A percentile compares a stretch with the other conserved stretches of the same genome.
These are phyloP conservation scores for Salminus brasiliensis DNA, from an alignment of 2,113 vertebrate genomes.

Conservation along the genomic window DNA sequence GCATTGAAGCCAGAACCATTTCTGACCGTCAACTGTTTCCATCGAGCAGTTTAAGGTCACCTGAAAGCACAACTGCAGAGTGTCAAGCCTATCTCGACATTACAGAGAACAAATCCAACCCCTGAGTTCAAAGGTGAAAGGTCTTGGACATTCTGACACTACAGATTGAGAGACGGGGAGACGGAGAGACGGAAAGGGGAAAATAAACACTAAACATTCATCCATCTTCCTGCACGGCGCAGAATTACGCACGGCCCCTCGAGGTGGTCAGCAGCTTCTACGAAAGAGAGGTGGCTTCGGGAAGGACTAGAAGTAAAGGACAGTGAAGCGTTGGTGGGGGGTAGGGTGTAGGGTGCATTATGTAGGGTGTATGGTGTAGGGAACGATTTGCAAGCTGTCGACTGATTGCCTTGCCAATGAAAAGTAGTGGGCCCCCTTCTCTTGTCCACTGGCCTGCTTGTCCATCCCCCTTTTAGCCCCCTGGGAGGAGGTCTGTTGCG, in stretches of 20 bases:
- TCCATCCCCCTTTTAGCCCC: slow-evolving; percentile 69
- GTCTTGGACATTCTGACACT: slow-evolving; percentile 67
- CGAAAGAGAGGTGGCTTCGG: background rate
- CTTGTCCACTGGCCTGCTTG: slow-evolving; percentile 64
- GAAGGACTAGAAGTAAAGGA: background rate
- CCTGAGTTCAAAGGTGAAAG: slow-evolving; percentile 74
- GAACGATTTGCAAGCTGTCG: slow-evolving; percentile 73
- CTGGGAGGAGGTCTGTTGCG: slow-evolving; percentile 79
- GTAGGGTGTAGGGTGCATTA: slow-evolving; percentile 33
- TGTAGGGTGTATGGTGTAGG: slow-evolving; percentile 41
- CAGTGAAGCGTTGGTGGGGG: background rate
- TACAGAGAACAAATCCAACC: slow-evolving; percentile 72
- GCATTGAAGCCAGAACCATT: too few relatives aligned
- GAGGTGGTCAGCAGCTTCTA: background rate
- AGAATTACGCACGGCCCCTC: background rate
- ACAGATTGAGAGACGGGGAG: slow-evolving; percentile 29
- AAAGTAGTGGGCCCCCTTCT: slow-evolving; percentile 69
- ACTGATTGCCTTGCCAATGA: slow-evolving; percentile 64
- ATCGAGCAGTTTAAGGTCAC: slow-evolving; percentile 52
- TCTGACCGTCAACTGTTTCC: background rate
- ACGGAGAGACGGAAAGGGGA: background rate
- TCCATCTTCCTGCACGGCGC: background rate
- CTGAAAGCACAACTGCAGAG: slow-evolving; percentile 63
- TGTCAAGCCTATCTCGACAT: slow-evolving; percentile 72
- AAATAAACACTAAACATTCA: slow-evolving; percentile 43